Conservation (phyloP, 2,113 vertebrate genomes). For the Cololabis saira region DNA sequence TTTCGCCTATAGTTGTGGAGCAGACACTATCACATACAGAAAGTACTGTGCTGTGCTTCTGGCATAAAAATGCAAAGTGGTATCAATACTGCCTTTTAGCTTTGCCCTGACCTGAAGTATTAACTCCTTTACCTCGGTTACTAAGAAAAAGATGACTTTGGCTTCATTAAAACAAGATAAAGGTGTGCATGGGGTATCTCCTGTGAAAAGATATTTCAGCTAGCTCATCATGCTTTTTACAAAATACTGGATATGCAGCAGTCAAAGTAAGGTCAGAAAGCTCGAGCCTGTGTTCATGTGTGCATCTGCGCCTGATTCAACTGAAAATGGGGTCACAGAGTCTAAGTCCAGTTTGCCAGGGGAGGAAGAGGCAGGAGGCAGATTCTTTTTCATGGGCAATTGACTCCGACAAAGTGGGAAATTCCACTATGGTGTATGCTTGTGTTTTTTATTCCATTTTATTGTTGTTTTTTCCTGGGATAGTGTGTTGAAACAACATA, state of each 20-base stretch:
- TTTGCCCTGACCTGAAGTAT: slow-evolving; percentile 34
- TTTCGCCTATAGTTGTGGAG: slow-evolving; percentile 63
- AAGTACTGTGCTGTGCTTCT: slow-evolving; percentile 35
- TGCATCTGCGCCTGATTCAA: slow-evolving; percentile 18
- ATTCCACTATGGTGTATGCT: slow-evolving; percentile 54
- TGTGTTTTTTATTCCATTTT: slow-evolving; percentile 3
- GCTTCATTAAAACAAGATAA: slow-evolving; percentile 57
- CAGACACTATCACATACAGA: slow-evolving; percentile 36
- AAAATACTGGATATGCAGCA: slow-evolving; percentile 27
- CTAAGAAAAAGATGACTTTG: slow-evolving; percentile 38
- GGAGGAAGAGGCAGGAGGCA: slow-evolving; percentile 19
- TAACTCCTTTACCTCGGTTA: slow-evolving; percentile 47
- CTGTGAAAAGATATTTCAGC: slow-evolving; percentile 50
- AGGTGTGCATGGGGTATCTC: slow-evolving; percentile 28
- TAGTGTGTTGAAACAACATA: slow-evolving; percentile 39
- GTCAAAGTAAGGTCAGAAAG: slow-evolving; percentile 58
- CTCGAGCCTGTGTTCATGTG: not conserved
- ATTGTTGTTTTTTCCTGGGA: slow-evolving; percentile 20
- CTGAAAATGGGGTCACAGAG: slow-evolving; percentile 45
- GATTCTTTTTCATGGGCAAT: slow-evolving; percentile 45
- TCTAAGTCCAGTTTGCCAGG: slow-evolving; percentile 19
- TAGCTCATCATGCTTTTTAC: slow-evolving; percentile 54
- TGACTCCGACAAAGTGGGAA: slow-evolving; percentile 52
- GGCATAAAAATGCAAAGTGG: slow-evolving; percentile 35
- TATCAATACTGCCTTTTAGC: slow-evolving; percentile 31